Evolutionary conservation across 2,113 vertebrate genomes (phyloP).

Genomic region (Corythornis cristatus): DNA sequence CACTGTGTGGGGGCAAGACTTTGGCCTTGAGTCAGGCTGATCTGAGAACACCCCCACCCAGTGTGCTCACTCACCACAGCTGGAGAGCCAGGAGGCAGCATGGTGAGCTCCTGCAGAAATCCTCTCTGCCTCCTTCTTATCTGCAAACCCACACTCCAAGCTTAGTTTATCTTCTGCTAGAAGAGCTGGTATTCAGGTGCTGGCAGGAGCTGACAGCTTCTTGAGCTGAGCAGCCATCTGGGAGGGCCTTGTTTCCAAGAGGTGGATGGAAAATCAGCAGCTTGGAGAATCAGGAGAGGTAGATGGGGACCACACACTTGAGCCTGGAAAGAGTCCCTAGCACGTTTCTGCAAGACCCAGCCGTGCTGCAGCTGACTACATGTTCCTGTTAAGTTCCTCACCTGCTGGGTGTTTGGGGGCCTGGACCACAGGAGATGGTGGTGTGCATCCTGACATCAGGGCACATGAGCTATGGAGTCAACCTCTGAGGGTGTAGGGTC

Average conservation of each 20-base stretch:
- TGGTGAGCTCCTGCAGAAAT: background rate
- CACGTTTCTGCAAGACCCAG: background rate
- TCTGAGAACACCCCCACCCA: background rate
- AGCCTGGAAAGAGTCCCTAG: background rate
- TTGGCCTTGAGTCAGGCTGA: background rate
- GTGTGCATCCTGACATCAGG: background rate
- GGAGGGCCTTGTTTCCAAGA: background rate
- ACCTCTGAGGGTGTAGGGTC: background rate
- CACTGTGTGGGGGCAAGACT: background rate
- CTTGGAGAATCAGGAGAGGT: background rate
- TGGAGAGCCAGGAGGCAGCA: background rate
- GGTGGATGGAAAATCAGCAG: background rate
- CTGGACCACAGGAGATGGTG: background rate
- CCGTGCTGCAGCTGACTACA: background rate
- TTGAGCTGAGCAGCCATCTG: background rate
- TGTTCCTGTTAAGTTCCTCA: background rate
- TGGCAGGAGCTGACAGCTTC: background rate
- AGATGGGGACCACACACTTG: background rate
- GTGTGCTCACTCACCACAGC: rapidly evolving
- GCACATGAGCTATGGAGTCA: background rate
- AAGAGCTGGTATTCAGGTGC: background rate
- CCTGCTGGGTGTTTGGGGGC: background rate
- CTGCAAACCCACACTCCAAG: background rate
- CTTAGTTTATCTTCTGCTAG: background rate
- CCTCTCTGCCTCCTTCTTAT: background rate